phyloP scores from a whole-genome alignment of 1,140 invertebrate species.

The Daktulosphaira vitifoliae region DNA sequence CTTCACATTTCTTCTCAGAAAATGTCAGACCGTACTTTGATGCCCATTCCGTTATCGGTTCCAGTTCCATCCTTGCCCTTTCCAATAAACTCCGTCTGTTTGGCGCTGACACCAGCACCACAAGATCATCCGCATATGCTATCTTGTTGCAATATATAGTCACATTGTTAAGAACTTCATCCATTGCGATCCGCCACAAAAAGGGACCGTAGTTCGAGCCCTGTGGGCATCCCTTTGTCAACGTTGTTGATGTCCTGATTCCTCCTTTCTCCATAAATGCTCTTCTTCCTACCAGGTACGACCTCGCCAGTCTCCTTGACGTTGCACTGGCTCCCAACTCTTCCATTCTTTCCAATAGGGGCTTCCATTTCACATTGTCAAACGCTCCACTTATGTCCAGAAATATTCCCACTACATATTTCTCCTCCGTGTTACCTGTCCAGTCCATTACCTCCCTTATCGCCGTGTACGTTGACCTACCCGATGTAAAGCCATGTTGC shows the following conservation, averaged over 20 bases:
- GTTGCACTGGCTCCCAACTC: not conserved
- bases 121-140: too few relatives aligned
- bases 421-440: not conserved
- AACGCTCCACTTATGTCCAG: slow-evolving; percentile 21
- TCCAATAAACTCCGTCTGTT: too few relatives aligned
- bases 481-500: not conserved
- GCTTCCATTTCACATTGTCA: not conserved
- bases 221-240: slow-evolving; percentile 4
- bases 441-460: not conserved
- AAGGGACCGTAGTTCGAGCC: slow-evolving; percentile 3
- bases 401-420: slow-evolving; percentile 3
- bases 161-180: not conserved
- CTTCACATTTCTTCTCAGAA: too few relatives aligned
- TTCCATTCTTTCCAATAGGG: not conserved
- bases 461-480: slow-evolving; percentile 36
- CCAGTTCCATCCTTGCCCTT: too few relatives aligned
- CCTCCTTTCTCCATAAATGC: not conserved
- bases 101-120: too few relatives aligned
- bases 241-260: not conserved
- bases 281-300: not conserved
- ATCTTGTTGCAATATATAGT: too few relatives aligned
- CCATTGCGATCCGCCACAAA: not conserved
- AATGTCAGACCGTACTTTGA: too few relatives aligned
- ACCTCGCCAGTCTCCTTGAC: not conserved
- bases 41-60: too few relatives aligned